Percentiles rank a stretch among this genome's conserved stretches.
Evolutionary conservation across 2,888 invertebrate species (phyloP).

Genomic region (Brassicogethes aeneus): DNA sequence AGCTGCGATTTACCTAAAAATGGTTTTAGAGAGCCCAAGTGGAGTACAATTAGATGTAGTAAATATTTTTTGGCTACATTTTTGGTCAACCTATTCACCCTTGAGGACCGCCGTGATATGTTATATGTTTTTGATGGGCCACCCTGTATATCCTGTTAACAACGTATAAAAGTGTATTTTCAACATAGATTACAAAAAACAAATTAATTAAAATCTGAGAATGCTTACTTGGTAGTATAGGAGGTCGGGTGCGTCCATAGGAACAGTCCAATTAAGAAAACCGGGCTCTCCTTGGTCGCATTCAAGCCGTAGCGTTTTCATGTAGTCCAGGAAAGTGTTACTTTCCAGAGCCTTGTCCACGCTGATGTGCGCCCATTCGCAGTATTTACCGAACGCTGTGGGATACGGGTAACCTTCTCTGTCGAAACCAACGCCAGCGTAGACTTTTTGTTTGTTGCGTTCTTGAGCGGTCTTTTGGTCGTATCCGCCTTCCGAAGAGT

Average conservation of each 20-base stretch:
- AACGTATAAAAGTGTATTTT: no score
- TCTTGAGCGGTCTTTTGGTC: constrained; percentile 67
- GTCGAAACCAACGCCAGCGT: constrained; percentile 73
- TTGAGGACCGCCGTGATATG: no score
- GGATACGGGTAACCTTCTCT: constrained; percentile 70
- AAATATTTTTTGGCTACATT: no score
- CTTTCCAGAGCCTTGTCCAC: constrained; percentile 63
- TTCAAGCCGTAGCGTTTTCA: constrained; percentile 63
- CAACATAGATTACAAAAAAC: no score
- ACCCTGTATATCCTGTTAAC: no score
- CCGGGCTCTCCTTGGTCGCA: constrained; percentile 73
- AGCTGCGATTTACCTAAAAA: no score
- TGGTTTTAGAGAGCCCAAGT: no score
- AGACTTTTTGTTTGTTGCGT: constrained; percentile 55
- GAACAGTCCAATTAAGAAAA: constrained; percentile 76
- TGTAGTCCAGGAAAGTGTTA: constrained; percentile 69
- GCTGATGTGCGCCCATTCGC: constrained; percentile 78
- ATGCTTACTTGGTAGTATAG: constrained; percentile 84
- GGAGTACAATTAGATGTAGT: no score
- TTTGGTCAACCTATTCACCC: no score
- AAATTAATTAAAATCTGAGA: no score
- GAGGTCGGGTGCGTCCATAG: constrained; percentile 70
- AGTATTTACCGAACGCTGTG: constrained; percentile 70
- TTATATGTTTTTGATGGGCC: no score
- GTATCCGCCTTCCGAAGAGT: constrained; percentile 77